Evolutionary conservation across 2,888 invertebrate genomes (phyloP).

Genomic region (Gortyna flavago): DNA sequence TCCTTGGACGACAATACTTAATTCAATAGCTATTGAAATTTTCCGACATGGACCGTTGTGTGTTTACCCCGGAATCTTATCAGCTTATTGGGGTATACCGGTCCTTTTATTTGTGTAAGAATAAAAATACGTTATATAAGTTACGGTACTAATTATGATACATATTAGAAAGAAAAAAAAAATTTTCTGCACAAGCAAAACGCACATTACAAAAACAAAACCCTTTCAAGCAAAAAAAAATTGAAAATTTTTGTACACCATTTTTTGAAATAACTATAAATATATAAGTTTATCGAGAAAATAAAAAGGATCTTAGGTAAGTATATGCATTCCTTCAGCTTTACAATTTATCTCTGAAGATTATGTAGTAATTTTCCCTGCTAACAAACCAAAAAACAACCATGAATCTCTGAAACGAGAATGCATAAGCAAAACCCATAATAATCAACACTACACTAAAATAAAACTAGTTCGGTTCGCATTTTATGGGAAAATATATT

Average conservation of each 20-base stretch:
- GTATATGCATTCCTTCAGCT: background rate
- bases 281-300: background rate
- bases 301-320: background rate
- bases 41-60: constrained; percentile 33
- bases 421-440: constrained; percentile 25
- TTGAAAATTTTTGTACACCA: background rate
- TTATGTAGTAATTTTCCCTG: background rate
- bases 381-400: background rate
- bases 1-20: constrained; percentile 69
- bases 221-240: background rate
- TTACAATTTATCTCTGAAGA: background rate
- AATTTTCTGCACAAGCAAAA: background rate
- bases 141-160: background rate
- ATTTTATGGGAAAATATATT: constrained; percentile 59
- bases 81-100: constrained; percentile 44
- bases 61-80: constrained; percentile 55
- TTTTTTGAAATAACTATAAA: background rate
- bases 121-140: constrained; percentile 21
- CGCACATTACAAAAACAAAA: background rate
- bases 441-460: constrained; percentile 35
- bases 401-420: constrained; percentile 6
- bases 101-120: constrained; percentile 26
- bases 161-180: background rate
- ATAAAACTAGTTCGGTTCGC: constrained; percentile 35
- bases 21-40: constrained; percentile 65